phyloP scores from a whole-genome alignment of 2,888 invertebrate species.

The Lysandra bellargus region DNA sequence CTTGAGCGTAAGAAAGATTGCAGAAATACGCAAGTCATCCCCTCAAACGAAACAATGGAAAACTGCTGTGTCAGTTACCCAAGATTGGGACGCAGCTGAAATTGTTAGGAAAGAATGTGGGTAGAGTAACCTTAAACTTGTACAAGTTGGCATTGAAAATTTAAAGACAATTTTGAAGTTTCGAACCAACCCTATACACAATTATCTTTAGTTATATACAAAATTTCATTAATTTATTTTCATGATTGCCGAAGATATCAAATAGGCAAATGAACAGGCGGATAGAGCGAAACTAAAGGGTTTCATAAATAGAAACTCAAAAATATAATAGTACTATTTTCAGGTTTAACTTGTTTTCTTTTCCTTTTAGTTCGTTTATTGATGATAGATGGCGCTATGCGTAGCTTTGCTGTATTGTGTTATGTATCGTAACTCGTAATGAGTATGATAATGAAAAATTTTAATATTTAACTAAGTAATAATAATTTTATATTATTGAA shows the following conservation, averaged over 20 bases:
- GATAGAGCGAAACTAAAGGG: neutral
- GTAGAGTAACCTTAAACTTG: neutral
- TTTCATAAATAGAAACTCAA: neutral
- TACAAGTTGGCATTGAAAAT: neutral
- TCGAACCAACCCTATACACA: too few relatives aligned
- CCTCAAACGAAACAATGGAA: conserved; percentile 2
- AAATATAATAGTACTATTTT: neutral
- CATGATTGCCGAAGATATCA: neutral
- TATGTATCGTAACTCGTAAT: neutral
- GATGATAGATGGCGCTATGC: neutral
- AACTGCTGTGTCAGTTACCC: neutral
- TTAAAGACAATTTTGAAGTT: too few relatives aligned
- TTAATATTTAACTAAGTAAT: neutral
- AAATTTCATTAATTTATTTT: neutral
- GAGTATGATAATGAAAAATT: too few relatives aligned
- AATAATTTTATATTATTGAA: neutral
- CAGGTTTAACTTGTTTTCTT: too few relatives aligned
- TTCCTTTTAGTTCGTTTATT: neutral
- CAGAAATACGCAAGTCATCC: neutral
- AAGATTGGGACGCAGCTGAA: conserved; percentile 3
- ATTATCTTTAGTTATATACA: too few relatives aligned
- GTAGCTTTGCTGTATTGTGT: neutral
- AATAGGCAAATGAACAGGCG: neutral
- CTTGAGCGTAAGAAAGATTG: neutral
- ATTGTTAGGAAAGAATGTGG: neutral